Percentiles rank a stretch among this genome's conserved stretches.
Conservation (phyloP, 2,113 vertebrate genomes). For the Acrocephalus arundinaceus region DNA sequence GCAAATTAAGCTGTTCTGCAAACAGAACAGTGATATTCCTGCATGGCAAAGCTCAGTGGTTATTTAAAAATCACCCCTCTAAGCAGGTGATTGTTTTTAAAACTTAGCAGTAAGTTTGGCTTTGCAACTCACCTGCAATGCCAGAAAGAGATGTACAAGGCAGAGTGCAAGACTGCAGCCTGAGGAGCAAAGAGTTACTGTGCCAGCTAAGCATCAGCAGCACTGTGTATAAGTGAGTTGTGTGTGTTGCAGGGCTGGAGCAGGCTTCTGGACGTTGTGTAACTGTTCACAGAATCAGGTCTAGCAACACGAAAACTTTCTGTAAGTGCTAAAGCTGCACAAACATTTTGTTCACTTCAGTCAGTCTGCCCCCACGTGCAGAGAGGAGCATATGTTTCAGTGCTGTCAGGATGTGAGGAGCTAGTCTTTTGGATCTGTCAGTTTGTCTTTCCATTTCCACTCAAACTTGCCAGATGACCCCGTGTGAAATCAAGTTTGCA, state of each 20-base stretch:
- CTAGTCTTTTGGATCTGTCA: neutral
- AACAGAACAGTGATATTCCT: neutral
- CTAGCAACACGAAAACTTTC: neutral
- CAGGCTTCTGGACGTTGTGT: neutral
- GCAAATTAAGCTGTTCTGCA: neutral
- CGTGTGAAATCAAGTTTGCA: constrained; percentile 95
- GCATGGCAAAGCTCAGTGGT: neutral
- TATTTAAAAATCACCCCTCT: neutral
- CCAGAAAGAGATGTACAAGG: neutral
- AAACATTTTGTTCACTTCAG: neutral
- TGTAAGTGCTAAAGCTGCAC: neutral
- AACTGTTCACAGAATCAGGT: neutral
- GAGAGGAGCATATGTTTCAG: neutral
- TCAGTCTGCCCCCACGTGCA: neutral
- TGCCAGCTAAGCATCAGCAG: neutral
- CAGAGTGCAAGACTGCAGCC: neutral
- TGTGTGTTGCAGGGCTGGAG: neutral
- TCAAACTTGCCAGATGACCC: constrained; percentile 86
- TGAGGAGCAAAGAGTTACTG: neutral
- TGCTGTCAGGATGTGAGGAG: neutral
- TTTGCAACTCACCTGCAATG: neutral
- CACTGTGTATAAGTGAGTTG: neutral
- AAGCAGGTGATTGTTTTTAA: neutral
- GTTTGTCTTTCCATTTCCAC: neutral
- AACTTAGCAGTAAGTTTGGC: neutral